Evolutionary conservation across 2,113 vertebrate species (phyloP).

Genomic region (Ondatra zibethicus): DNA sequence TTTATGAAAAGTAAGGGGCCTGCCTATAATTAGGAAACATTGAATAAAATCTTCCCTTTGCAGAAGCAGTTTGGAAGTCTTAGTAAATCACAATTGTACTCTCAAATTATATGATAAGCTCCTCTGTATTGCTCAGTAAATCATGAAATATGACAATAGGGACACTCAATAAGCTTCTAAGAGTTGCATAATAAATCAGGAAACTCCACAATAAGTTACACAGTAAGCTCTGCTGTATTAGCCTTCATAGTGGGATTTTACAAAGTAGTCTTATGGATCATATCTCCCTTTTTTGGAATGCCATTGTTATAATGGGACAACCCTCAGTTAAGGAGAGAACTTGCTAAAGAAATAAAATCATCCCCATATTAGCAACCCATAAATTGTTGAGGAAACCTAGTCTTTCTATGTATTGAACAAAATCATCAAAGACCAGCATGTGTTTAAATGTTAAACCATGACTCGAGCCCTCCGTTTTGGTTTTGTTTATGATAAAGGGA

Average conservation of each 20-base stretch:
- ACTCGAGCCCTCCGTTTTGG: not conserved
- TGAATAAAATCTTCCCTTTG: slow-evolving; percentile 46
- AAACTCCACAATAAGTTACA: slow-evolving; percentile 50
- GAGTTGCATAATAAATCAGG: slow-evolving; percentile 65
- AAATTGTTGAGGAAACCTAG: not conserved
- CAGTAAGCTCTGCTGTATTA: slow-evolving; percentile 52
- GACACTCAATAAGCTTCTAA: slow-evolving; percentile 54
- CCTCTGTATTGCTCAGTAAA: slow-evolving; percentile 71
- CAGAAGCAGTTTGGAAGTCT: slow-evolving; percentile 57
- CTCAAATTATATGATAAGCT: slow-evolving; percentile 60
- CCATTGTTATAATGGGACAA: not conserved
- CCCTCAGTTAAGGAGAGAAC: not conserved
- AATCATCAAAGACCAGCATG: not conserved
- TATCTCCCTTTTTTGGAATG: not conserved
- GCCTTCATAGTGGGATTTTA: slow-evolving; percentile 62
- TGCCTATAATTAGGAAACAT: slow-evolving; percentile 58
- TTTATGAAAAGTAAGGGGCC: slow-evolving; percentile 54
- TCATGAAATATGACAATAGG: slow-evolving; percentile 62
- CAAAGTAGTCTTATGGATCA: slow-evolving; percentile 22
- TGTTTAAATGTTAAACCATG: not conserved
- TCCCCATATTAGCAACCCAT: not conserved
- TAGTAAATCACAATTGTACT: slow-evolving; percentile 59
- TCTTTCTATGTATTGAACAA: not conserved
- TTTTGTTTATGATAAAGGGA: not conserved
- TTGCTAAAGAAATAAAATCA: not conserved